Conservation (phyloP, 2,888 invertebrate species). For the Brachylomia viminalis region DNA sequence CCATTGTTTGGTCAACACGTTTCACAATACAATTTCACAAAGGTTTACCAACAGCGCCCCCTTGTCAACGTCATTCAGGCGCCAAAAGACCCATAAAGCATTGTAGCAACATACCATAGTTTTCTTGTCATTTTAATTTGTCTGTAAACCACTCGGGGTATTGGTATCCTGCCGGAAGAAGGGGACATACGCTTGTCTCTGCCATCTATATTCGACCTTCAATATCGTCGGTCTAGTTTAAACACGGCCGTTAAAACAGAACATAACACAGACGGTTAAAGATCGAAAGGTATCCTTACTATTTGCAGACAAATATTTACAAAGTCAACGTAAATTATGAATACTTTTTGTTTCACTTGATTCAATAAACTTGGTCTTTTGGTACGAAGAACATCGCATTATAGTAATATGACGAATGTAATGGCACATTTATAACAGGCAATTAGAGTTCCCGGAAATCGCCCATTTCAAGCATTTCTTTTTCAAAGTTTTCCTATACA, state of each 20-base stretch:
- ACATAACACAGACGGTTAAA: constrained; percentile 14
- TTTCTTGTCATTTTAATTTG: constrained; percentile 3
- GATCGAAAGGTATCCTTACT: constrained; percentile 29
- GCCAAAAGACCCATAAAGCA: background rate
- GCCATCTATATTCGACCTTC: constrained; percentile 19
- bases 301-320: constrained; percentile 42
- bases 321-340: constrained; percentile 11
- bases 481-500: background rate
- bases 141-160: background rate
- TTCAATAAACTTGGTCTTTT: constrained; percentile 37
- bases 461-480: background rate
- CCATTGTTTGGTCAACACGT: too few relatives aligned
- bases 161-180: constrained; percentile 28
- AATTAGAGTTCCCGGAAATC: background rate
- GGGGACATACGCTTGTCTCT: constrained; percentile 5
- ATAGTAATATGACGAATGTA: background rate
- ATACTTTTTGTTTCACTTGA: constrained; percentile 43
- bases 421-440: too few relatives aligned
- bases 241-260: constrained; percentile 21
- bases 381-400: background rate
- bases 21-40: background rate
- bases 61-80: background rate
- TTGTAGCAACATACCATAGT: background rate
- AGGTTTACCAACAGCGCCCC: background rate
- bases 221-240: constrained; percentile 12